Percentiles rank a stretch among this genome's conserved stretches.
Conservation (phyloP, 2,113 vertebrate genomes). For the Nyctereutes procyonoides region DNA sequence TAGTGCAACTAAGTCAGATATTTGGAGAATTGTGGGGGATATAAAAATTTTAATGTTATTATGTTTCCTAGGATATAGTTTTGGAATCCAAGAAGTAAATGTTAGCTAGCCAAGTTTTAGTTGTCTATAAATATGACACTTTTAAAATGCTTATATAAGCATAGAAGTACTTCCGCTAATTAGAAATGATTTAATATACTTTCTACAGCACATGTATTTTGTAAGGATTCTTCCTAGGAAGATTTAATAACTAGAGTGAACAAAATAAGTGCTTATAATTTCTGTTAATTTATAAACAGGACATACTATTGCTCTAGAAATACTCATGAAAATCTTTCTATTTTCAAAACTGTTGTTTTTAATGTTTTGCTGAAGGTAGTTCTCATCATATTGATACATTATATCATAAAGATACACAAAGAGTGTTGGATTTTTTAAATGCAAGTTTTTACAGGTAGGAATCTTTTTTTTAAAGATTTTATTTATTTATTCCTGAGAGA, state of each 20-base stretch:
- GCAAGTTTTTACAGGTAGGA: neutral
- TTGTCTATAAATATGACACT: constrained; percentile 34
- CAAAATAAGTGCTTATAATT: constrained; percentile 48
- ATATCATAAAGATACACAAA: neutral
- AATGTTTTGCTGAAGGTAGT: constrained; percentile 7
- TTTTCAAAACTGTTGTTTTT: neutral
- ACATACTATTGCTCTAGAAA: neutral
- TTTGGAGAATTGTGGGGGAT: neutral
- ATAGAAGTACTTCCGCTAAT: neutral
- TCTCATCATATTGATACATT: neutral
- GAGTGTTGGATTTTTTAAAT: neutral
- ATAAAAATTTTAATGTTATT: neutral
- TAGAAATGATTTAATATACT: constrained; percentile 47
- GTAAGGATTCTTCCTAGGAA: neutral
- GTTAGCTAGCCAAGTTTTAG: constrained; percentile 36
- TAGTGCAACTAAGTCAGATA: neutral
- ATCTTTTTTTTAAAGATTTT: neutral
- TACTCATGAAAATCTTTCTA: constrained; percentile 1
- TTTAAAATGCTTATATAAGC: constrained; percentile 5
- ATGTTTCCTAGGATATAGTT: neutral
- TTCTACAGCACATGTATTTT: neutral
- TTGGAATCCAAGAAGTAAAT: constrained; percentile 15
- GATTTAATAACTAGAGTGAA: constrained; percentile 33
- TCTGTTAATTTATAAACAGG: neutral
- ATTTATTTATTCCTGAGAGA: too few relatives aligned